Evolutionary conservation across 1,140 invertebrate genomes (phyloP), one percentile per base, ranked within the genome.

Genomic region (Heliothis subflexa): DNA sequence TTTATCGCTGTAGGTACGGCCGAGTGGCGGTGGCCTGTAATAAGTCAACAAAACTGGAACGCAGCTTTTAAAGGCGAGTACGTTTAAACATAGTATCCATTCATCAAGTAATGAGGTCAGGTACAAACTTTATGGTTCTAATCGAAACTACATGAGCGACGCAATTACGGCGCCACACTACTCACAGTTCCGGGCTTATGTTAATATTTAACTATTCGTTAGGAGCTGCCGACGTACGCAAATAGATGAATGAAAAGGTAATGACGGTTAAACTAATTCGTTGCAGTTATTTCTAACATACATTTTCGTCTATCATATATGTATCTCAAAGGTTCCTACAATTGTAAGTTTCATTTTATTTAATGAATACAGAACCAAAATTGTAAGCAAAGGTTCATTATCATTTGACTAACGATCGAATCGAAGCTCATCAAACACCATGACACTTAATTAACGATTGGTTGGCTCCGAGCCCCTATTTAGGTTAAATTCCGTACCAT

Each of bases 371-470:
- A 12, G 21, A 62, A 25, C 59, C 28, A 28, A 62, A 62, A 68
- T 49, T 68, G 47, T 25, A 50, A 52, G 64, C 64, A 50, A 50
- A 68, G 45, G 33, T 50, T 68, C 45, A 25, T 40, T 62, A 7
- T 40, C 59, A 40, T 68, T 68, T 66, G 18, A 68, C 64, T 68
- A 75, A 62, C 73, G 47, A 75, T n/a, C 47, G 52, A 75, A 52
- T 75, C 59, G 49, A 75, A 64, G 47, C 59, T 21, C 73, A 64
- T 75, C 21, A 64, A 75, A 75, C 57, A 75, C 55, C 71, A 33
- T 75, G 73, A 62, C 73, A 64, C 57, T 75, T 75, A 75, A 75
- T 75, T 75, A 75, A 62, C 73, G 73, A 49, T 28, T 61, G 73
- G 64, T 59, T 75, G 73, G 47, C 45, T 75, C 59, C 57, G 33